Conservation (phyloP, 2,888 invertebrate species). For the Nemoura dubitans region DNA sequence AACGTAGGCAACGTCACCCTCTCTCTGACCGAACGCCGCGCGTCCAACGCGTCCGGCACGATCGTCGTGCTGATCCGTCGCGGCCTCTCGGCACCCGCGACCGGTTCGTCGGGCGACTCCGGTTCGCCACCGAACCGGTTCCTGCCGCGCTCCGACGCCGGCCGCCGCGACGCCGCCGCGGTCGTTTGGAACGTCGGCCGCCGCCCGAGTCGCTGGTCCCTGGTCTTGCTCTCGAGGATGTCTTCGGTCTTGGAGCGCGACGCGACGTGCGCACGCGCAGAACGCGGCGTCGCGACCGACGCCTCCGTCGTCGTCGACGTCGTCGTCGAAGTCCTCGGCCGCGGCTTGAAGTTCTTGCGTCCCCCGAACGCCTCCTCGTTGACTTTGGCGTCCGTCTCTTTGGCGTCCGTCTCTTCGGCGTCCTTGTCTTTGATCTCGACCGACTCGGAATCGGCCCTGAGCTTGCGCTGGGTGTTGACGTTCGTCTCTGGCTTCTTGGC, state of each 20-base stretch:
- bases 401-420: background rate
- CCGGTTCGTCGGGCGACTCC: no score
- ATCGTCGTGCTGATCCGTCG: background rate
- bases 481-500: slow-evolving; percentile 24
- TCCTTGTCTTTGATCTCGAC: background rate
- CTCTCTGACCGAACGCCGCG: background rate
- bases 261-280: background rate
- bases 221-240: slow-evolving; percentile 20
- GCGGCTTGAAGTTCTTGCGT: slow-evolving; percentile 14
- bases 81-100: background rate
- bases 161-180: background rate
- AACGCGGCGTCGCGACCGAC: background rate
- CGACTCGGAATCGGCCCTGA: background rate
- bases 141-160: background rate
- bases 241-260: background rate
- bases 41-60: background rate
- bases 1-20: background rate
- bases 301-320: slow-evolving; percentile 19
- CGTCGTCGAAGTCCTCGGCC: background rate
- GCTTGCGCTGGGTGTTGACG: slow-evolving; percentile 8
- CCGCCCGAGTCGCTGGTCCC: background rate
- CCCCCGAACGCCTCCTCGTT: background rate
- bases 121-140: background rate
- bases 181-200: background rate
- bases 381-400: background rate